Percentiles rank a stretch among this genome's conserved stretches.
These are phyloP conservation scores for Saccopteryx bilineata DNA, from an alignment of 2,113 vertebrate genomes.

Conservation along the genomic window DNA sequence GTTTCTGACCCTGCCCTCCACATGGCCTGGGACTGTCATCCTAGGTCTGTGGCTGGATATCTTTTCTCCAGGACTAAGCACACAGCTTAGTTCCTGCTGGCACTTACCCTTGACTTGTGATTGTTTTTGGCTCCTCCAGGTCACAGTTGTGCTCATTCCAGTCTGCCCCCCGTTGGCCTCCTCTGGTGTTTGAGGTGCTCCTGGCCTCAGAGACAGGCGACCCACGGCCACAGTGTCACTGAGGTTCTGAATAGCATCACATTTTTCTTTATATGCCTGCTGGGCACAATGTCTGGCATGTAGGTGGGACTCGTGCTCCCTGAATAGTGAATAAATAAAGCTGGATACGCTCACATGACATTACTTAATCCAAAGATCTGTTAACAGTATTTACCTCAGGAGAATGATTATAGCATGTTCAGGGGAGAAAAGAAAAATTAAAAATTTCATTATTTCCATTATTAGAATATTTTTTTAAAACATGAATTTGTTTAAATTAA, in stretches of 20 bases:
- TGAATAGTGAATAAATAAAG: neutral
- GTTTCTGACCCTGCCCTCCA: neutral
- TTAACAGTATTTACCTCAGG: neutral
- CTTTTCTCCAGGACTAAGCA: neutral
- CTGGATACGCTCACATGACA: neutral
- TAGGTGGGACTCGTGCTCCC: neutral
- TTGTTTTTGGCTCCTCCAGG: neutral
- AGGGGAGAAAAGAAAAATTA: neutral
- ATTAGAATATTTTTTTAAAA: neutral
- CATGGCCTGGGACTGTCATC: neutral
- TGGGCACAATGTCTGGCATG: neutral
- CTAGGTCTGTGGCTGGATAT: neutral
- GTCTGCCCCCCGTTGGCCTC: neutral
- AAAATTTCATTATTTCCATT: neutral
- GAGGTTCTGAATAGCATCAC: neutral
- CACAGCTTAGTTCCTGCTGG: neutral
- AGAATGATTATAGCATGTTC: neutral
- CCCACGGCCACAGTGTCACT: rapidly evolving
- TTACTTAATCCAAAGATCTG: neutral
- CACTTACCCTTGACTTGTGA: neutral
- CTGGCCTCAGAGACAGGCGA: neutral
- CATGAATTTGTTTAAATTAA: neutral
- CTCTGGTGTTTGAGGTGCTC: neutral
- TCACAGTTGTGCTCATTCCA: neutral
- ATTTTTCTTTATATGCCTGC: neutral